Conservation (phyloP, 64 coral and sea anemone genomes). For the Anthopleura sola region DNA sequence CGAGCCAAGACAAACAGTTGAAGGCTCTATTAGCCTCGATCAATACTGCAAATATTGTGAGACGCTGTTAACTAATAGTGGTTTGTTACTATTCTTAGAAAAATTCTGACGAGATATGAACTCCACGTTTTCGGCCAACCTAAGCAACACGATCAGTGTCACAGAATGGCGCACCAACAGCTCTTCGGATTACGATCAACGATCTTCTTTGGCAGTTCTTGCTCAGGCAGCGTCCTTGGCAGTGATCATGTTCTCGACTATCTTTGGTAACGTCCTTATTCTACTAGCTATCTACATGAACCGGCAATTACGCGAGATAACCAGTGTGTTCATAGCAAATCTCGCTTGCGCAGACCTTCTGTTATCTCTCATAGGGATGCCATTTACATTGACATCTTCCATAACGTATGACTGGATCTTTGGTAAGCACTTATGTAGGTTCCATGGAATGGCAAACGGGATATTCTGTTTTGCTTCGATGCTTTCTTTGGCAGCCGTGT, state of each 20-base stretch:
- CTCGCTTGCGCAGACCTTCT: conserved; percentile 74
- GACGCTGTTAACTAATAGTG: too few relatives aligned
- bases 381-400: conserved; percentile 71
- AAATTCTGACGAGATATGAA: too few relatives aligned
- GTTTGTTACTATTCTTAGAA: too few relatives aligned
- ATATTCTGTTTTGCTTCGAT: conserved; percentile 82
- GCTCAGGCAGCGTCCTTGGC: conserved; percentile 55
- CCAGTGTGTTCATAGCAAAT: conserved; percentile 79
- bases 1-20: too few relatives aligned
- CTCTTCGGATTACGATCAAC: not conserved
- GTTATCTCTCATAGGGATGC: conserved; percentile 74
- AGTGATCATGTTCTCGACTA: conserved; percentile 68
- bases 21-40: too few relatives aligned
- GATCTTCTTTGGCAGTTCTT: not conserved
- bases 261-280: conserved; percentile 78
- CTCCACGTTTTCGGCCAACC: too few relatives aligned
- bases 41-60: too few relatives aligned
- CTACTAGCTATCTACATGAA: conserved; percentile 69
- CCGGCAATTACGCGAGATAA: conserved; percentile 57
- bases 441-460: conserved; percentile 74
- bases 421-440: conserved; percentile 46
- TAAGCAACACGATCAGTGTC: too few relatives aligned
- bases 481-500: conserved; percentile 71
- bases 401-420: conserved; percentile 76
- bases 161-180: too few relatives aligned